These are phyloP conservation scores for Limnodromus scolopaceus DNA, from an alignment of 2,797 vertebrate genomes.

Conservation along the genomic window DNA sequence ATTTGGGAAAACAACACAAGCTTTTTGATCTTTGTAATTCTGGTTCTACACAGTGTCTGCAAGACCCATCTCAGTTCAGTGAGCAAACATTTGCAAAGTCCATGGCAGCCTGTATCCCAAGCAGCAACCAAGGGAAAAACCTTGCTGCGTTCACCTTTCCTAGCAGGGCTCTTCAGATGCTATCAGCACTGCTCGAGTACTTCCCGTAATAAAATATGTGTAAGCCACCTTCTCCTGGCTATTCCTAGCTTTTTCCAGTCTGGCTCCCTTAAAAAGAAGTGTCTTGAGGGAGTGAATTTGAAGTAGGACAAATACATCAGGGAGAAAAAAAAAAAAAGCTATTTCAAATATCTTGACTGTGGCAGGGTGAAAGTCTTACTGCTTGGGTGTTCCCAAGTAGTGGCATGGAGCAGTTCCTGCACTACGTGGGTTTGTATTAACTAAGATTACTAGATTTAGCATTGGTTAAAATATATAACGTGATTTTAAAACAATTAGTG, in stretches of 20 bases:
- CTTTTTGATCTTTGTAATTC: background rate
- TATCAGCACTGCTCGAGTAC: background rate
- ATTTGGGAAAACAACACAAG: background rate
- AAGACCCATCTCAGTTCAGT: background rate
- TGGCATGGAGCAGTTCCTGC: background rate
- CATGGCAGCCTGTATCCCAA: background rate
- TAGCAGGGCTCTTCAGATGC: background rate
- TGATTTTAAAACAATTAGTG: background rate
- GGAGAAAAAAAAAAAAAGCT: background rate
- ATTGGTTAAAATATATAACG: background rate
- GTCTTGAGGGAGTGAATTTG: background rate
- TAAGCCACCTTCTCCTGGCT: background rate
- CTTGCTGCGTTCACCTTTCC: background rate
- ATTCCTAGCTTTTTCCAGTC: background rate
- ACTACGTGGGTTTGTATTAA: background rate
- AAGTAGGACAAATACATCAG: background rate
- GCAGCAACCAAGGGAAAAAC: background rate
- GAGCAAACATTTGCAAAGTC: background rate
- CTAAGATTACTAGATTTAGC: background rate
- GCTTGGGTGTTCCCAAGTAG: background rate
- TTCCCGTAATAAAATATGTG: background rate
- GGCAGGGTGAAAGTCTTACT: background rate
- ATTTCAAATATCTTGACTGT: background rate
- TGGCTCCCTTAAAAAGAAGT: background rate
- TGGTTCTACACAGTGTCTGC: background rate